Percentiles rank a stretch among this genome's conserved stretches.
These are phyloP conservation scores for Martes martes DNA, from an alignment of 2,113 vertebrate species.

Conservation along the genomic window DNA sequence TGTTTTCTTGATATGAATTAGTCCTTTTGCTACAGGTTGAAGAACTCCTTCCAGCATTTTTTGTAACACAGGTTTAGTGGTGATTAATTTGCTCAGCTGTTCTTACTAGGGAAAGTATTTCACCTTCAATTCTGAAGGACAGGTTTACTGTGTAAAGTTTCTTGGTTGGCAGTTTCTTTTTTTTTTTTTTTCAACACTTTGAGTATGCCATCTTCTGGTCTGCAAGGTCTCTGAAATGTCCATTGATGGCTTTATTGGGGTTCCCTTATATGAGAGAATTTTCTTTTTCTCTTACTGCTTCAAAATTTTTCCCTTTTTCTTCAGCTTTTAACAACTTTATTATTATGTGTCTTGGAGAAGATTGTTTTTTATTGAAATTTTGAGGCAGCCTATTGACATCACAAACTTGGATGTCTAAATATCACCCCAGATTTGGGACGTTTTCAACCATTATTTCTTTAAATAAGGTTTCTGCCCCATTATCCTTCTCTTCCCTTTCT, in stretches of 20 bases:
- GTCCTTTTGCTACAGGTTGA: not conserved
- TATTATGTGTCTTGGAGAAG: not conserved
- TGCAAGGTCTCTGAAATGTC: not conserved
- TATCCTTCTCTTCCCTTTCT: not conserved
- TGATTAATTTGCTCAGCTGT: not conserved
- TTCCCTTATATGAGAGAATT: not conserved
- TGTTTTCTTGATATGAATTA: not conserved
- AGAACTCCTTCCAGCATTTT: not conserved
- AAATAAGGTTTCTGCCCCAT: not conserved
- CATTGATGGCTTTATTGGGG: not conserved
- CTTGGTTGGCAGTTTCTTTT: not conserved
- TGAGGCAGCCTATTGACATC: not conserved
- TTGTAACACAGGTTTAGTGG: not conserved
- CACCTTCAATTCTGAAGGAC: not conserved
- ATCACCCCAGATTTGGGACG: not conserved
- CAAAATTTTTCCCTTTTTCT: not conserved
- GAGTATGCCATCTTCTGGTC: not conserved
- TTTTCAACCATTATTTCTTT: not conserved
- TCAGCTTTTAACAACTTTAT: not conserved
- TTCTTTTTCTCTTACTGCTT: not conserved
- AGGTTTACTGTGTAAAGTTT: not conserved
- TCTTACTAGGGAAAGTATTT: not conserved
- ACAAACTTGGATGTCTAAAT: not conserved
- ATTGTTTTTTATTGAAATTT: not conserved
- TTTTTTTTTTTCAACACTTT: not conserved